Evolutionary conservation across 2,113 vertebrate species (phyloP).

Genomic region (Rhadina sibilatrix): DNA sequence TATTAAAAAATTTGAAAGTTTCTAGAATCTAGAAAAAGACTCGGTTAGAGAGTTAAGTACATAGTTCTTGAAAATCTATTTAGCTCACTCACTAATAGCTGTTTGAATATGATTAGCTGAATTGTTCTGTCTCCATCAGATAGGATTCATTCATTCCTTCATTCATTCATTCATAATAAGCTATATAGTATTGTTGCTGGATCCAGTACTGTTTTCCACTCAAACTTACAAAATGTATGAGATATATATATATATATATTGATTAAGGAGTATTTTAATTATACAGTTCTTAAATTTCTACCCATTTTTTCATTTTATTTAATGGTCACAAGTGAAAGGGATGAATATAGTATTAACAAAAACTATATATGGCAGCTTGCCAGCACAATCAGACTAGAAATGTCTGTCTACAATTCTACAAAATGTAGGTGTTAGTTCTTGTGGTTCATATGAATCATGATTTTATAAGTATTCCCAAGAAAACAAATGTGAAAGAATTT

Average conservation of each 20-base stretch:
- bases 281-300: background rate
- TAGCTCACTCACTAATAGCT: background rate
- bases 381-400: background rate
- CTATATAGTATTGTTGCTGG: background rate
- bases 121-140: background rate
- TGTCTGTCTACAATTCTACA: background rate
- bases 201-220: background rate
- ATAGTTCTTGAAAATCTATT: background rate
- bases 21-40: background rate
- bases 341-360: background rate
- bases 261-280: background rate
- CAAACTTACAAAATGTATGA: background rate
- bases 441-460: background rate
- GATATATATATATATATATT: background rate
- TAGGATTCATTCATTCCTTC: background rate
- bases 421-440: background rate
- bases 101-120: background rate
- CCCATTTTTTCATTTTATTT: background rate
- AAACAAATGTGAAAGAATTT: background rate
- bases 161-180: background rate
- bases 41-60: background rate
- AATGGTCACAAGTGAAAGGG: background rate
- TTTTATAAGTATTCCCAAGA: background rate
- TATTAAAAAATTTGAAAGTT: background rate
- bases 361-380: background rate